Evolutionary conservation across 1,140 invertebrate genomes (phyloP).

Genomic region (Drosophila melanica): DNA sequence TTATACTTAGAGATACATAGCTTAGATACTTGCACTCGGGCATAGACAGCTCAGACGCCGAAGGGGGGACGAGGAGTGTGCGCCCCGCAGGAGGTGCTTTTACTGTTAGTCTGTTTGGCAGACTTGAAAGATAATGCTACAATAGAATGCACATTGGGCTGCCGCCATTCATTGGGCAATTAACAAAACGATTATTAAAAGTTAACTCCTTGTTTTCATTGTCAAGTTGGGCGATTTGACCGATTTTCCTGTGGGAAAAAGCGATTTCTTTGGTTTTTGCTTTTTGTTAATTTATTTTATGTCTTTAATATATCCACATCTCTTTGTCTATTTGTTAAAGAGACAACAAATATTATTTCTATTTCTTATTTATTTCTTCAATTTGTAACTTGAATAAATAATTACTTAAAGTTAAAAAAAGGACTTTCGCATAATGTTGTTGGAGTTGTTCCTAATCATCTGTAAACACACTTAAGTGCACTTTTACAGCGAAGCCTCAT

Average conservation of each 20-base stretch:
- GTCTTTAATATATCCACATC: no score
- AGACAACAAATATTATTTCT: no score
- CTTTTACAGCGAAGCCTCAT: conserved; percentile 26
- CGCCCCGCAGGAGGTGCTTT: conserved; percentile 2
- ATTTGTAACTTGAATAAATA: neutral
- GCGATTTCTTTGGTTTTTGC: no score
- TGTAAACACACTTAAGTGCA: conserved; percentile 46
- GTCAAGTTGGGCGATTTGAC: no score
- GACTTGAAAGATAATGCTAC: neutral
- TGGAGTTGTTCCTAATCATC: conserved; percentile 25
- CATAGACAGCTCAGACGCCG: conserved; percentile 9
- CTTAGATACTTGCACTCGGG: conserved; percentile 59
- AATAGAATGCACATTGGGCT: conserved; percentile 11
- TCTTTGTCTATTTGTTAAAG: no score
- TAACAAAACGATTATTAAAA: conserved; percentile 8
- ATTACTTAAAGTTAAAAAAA: neutral
- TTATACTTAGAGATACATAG: conserved; percentile 77
- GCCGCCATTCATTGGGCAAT: conserved; percentile 21
- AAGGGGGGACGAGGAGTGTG: neutral
- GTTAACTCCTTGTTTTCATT: no score
- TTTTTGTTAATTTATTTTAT: no score
- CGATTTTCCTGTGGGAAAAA: no score
- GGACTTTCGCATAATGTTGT: neutral
- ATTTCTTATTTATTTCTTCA: no score
- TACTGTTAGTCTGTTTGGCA: conserved; percentile 20